Base-by-base conservation (phyloP, 1,140 invertebrate species). In the Drosophila pseudoananassae region DNA sequence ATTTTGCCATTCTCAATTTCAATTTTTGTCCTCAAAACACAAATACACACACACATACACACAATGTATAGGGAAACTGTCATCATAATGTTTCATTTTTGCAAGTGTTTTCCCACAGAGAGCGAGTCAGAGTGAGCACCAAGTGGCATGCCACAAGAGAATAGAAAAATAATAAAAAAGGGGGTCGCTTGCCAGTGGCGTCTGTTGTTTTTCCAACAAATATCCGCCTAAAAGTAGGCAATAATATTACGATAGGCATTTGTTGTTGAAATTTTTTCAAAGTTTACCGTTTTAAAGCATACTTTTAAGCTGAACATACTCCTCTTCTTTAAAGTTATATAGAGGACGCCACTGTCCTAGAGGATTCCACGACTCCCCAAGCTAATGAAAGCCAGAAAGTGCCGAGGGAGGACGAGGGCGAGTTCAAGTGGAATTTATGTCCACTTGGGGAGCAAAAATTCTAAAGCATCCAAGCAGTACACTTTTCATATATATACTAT, bases 41-140 rank as follows among this genome's bases (percentile, higher is more conserved):
- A 46, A 5, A 36, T 15, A 54, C 27, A 50, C 46, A 45, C 29
- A 31, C 23, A 45, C 23, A 36, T 17, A 43, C 12, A 20, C 20
- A 25, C n/a, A 50, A 40, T 40, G 12, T 40, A 40, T 40, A 40
- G 38, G 20, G n/a, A 55, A 66, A 73, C 69, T 82, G 79, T 75
- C 79, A 71, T 66, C 79, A 84, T 83, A 83, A 78, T 84, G 82
- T 78, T 87, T 81, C 74, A 87, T 85, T 75, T 85, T 82, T 66
- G 40, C 56, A 49, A 46, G 43, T 46, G 43, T 46, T 20, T 43
- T 46, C 14, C 40, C 40, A 6, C 4, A 17, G 40, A 43, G 40
- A 43, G 40, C 14, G 4, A n/a, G 15, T 17, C 14, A 2, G 43
- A 46, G 17, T 20, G 43, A 20, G 38, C 69, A 49, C 10, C 50